Conservation (phyloP, 2,888 invertebrate species). For the Gortyna flavago region DNA sequence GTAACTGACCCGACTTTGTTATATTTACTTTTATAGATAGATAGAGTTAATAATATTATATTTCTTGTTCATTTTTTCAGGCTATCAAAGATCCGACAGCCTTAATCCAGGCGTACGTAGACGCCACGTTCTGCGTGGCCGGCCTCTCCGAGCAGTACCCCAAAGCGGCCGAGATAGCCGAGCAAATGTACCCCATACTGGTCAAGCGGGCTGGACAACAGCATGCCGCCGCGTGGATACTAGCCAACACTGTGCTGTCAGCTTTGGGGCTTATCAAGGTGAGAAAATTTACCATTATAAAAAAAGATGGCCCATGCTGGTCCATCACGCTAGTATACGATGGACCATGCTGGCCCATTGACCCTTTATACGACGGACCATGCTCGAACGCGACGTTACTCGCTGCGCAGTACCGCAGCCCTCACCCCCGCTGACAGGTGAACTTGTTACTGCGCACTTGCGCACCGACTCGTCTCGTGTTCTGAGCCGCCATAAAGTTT, state of each 20-base stretch:
- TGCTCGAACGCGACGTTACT: too few species aligned
- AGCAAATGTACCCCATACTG: slow-evolving; percentile 88
- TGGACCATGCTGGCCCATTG: not conserved
- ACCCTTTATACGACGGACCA: not conserved
- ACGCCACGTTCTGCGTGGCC: slow-evolving; percentile 87
- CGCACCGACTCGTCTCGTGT: too few species aligned
- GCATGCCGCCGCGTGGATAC: slow-evolving; percentile 81
- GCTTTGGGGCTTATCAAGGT: slow-evolving; percentile 94
- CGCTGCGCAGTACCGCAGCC: too few species aligned
- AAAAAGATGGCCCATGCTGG: not conserved
- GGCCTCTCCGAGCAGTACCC: slow-evolving; percentile 77
- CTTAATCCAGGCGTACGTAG: slow-evolving; percentile 85
- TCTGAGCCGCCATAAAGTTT: too few species aligned
- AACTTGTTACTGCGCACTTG: too few species aligned
- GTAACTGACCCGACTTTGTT: too few species aligned
- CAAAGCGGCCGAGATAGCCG: slow-evolving; percentile 52
- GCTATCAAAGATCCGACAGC: slow-evolving; percentile 76
- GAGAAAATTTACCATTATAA: slow-evolving; percentile 43
- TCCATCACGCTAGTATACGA: not conserved
- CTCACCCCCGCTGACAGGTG: too few species aligned
- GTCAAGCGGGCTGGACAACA: slow-evolving; percentile 76
- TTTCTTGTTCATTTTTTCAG: slow-evolving; percentile 63
- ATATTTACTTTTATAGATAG: too few species aligned
- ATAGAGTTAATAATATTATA: not conserved
- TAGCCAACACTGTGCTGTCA: slow-evolving; percentile 92